Percentiles rank a stretch among this genome's conserved stretches.
These are phyloP conservation scores for Lithophane socia DNA, from an alignment of 2,888 invertebrate genomes.

Conservation along the genomic window DNA sequence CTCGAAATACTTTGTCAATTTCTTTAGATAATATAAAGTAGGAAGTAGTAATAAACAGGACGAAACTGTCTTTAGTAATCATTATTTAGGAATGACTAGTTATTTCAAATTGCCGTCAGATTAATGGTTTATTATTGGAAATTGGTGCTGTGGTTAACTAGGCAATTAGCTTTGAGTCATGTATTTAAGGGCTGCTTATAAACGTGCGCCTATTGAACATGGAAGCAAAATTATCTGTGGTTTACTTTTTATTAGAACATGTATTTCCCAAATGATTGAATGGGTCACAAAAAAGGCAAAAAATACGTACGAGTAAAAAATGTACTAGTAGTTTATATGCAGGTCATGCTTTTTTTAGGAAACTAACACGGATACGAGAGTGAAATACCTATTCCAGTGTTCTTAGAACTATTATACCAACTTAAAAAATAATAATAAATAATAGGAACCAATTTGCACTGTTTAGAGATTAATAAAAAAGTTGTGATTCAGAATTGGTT, in stretches of 20 bases:
- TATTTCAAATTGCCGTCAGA: not conserved
- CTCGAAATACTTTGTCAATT: constrained; percentile 26
- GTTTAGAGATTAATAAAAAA: not conserved
- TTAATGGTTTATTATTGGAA: not conserved
- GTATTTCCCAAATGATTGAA: not conserved
- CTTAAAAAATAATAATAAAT: not conserved
- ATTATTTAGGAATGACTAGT: not conserved
- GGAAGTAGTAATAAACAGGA: constrained; percentile 1
- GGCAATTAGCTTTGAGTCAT: not conserved
- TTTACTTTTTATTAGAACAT: not conserved
- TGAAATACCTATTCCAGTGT: not conserved
- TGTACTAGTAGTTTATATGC: not conserved
- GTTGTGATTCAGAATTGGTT: not conserved
- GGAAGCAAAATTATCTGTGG: not conserved
- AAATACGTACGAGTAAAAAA: not conserved
- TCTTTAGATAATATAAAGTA: constrained; percentile 12
- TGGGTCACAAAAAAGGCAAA: not conserved
- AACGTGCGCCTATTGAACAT: not conserved
- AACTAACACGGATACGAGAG: constrained; percentile 16
- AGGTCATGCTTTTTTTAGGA: constrained; percentile 18
- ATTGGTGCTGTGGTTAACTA: not conserved
- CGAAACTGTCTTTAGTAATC: not conserved
- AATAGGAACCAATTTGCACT: too few relatives aligned
- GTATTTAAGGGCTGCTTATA: not conserved
- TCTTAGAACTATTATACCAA: not conserved